Percentiles rank a stretch among this genome's conserved stretches.
These are phyloP conservation scores for Gambelia wislizenii DNA, from an alignment of 2,797 vertebrate genomes.

Conservation along the genomic window DNA sequence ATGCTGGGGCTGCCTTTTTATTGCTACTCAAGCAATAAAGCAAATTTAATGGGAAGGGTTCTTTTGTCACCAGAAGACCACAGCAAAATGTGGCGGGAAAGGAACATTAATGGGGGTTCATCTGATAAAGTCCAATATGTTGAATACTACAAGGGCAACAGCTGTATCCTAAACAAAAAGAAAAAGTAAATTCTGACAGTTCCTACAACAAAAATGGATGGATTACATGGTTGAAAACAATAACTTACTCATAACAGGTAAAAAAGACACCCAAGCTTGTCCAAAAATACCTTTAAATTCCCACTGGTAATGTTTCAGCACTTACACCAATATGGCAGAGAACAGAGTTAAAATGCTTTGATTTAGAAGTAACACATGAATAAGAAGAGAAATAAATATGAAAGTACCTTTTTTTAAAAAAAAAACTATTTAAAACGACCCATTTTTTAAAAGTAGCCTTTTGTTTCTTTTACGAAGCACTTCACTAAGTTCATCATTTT, in stretches of 20 bases:
- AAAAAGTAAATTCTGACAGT: conserved; percentile 63
- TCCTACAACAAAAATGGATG: background rate
- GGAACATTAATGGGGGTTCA: no score
- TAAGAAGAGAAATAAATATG: background rate
- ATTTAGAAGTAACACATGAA: conserved; percentile 54
- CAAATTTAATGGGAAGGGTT: no score
- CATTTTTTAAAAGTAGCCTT: background rate
- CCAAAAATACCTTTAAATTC: conserved; percentile 52
- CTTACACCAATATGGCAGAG: conserved; percentile 58
- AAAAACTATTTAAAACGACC: no score
- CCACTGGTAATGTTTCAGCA: conserved; percentile 70
- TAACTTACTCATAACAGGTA: conserved; percentile 58
- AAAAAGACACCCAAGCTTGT: conserved; percentile 58
- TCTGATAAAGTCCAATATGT: no score
- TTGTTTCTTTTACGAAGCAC: background rate
- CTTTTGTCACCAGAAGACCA: no score
- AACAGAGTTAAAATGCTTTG: conserved; percentile 68
- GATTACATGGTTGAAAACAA: background rate
- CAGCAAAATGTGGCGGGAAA: no score
- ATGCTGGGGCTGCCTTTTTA: no score
- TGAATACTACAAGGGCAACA: background rate
- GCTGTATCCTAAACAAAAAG: background rate
- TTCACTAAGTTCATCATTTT: conserved; percentile 24
- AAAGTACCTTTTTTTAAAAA: background rate
- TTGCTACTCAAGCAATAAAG: no score